A percentile compares a stretch with the other conserved stretches of the same genome.
Evolutionary conservation across 2,888 invertebrate species (phyloP).

Genomic region (Hipparchia sbordonii): DNA sequence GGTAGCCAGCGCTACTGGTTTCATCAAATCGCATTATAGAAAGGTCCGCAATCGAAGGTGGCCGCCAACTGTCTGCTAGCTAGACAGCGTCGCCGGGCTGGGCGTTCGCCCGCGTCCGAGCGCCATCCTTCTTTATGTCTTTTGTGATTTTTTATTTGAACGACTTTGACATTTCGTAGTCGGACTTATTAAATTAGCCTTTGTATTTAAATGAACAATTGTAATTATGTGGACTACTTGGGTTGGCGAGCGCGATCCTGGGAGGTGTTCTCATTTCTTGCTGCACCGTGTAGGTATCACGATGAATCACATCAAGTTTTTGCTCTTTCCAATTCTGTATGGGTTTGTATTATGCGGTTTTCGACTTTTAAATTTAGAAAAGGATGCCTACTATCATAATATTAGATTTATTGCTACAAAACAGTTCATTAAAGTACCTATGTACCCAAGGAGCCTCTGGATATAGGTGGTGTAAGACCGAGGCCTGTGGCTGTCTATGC

Average conservation of each 20-base stretch:
- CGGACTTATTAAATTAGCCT: slow-evolving; percentile 82
- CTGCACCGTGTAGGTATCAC: neutral
- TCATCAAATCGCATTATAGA: too few species aligned
- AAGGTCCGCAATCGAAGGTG: neutral
- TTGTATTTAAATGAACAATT: slow-evolving; percentile 82
- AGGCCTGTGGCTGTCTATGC: too few species aligned
- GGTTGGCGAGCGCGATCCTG: slow-evolving; percentile 33
- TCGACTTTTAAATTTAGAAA: neutral
- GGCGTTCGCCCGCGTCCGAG: slow-evolving; percentile 63
- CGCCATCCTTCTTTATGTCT: slow-evolving; percentile 74
- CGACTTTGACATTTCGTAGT: slow-evolving; percentile 77
- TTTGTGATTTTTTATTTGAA: slow-evolving; percentile 69
- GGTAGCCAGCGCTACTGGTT: too few species aligned
- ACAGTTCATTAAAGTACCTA: too few species aligned
- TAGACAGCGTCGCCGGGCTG: slow-evolving; percentile 69
- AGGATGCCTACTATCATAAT: neutral
- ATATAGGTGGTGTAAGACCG: too few species aligned
- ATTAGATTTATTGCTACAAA: too few species aligned
- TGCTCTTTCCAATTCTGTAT: slow-evolving; percentile 7
- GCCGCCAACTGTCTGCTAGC: neutral
- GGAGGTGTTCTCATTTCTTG: slow-evolving; percentile 31
- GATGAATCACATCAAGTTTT: slow-evolving; percentile 21
- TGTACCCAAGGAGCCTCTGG: too few species aligned
- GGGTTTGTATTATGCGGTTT: neutral
- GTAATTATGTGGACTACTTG: slow-evolving; percentile 61